Evolutionary conservation across 2,797 vertebrate genomes (phyloP), one percentile per base, ranked within the genome.

Genomic region (Onychomys arenicola): DNA sequence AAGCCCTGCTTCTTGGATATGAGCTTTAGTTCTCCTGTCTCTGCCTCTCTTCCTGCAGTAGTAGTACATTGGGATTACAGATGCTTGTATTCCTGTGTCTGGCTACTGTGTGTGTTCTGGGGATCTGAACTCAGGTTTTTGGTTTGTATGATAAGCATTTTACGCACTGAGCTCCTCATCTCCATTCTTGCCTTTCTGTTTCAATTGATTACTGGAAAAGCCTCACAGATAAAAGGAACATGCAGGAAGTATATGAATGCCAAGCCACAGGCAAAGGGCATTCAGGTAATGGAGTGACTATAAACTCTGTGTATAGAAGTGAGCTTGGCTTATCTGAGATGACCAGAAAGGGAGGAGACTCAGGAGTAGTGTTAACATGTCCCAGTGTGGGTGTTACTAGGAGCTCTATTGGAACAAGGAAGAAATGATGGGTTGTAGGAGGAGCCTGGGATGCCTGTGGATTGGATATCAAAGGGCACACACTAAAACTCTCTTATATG

Each of bases 381-480:
- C 0, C 9, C 7, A 59, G 32, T 5, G 8, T 17, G 0, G 19
- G 27, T 21, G 13, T 52, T 65, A 6, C 29, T 0, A 2, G 32
- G 69, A 65, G 32, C 23, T 1, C 4, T 0, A 14, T 1, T 34
- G 10, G 6, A 12, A 8, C 8, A 4, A 11, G 25, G 34, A 59
- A 52, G 13, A 27, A 37, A 37, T 34, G 65, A 8, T 3, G 8
- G 21, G 11, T 82, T 75, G 40, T 21, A 23, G 19, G 10, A 75
- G 4, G 6, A 46, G 1, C 19, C 19, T 46, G 34, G n/a, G 69
- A 2, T 25, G 13, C 10, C 19, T 29, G 0, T 0, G 4, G 16
- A 4, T 29, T 0, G 17, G 21, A 69, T 0, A 37, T 61, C 4
- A 37, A 6, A 11, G 5, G n/a, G 13, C 16, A 17, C 3, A 0